These are phyloP conservation scores for Rhodophaea formosa DNA, from an alignment of 2,888 invertebrate genomes.

Conservation along the genomic window DNA sequence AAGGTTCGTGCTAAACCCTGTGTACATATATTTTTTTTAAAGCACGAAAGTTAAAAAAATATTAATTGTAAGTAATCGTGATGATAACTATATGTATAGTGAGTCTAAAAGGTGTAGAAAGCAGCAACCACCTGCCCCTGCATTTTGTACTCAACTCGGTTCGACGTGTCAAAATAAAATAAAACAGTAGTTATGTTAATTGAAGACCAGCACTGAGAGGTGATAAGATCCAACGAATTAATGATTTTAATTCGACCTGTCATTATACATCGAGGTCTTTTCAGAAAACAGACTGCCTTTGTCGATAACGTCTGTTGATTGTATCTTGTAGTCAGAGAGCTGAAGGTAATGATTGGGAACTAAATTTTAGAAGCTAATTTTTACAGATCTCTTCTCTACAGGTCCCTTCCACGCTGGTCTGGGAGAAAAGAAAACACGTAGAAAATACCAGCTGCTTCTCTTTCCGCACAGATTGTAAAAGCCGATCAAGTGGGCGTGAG, in stretches of 20 bases:
- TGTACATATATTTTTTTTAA: too few relatives aligned
- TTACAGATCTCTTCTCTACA: too few relatives aligned
- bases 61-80: too few relatives aligned
- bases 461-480: too few relatives aligned
- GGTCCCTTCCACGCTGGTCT: too few relatives aligned
- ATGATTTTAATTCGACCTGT: constrained; percentile 45
- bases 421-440: too few relatives aligned
- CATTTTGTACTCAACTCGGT: neutral
- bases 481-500: too few relatives aligned
- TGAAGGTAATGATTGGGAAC: neutral
- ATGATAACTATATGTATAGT: too few relatives aligned
- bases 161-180: constrained; percentile 24
- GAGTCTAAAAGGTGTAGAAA: constrained; percentile 11
- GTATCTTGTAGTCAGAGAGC: neutral
- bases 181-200: constrained; percentile 36
- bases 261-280: constrained; percentile 19
- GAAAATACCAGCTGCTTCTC: too few relatives aligned
- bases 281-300: neutral
- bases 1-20: too few relatives aligned
- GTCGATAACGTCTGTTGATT: neutral
- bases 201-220: constrained; percentile 35
- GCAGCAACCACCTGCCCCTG: neutral
- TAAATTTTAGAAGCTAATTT: too few relatives aligned
- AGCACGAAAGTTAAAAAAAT: too few relatives aligned
- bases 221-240: constrained; percentile 43